Percentiles rank a stretch among this genome's conserved stretches.
Conservation (phyloP, 1,140 invertebrate genomes). For the Ceratoteleas bidentatus region DNA sequence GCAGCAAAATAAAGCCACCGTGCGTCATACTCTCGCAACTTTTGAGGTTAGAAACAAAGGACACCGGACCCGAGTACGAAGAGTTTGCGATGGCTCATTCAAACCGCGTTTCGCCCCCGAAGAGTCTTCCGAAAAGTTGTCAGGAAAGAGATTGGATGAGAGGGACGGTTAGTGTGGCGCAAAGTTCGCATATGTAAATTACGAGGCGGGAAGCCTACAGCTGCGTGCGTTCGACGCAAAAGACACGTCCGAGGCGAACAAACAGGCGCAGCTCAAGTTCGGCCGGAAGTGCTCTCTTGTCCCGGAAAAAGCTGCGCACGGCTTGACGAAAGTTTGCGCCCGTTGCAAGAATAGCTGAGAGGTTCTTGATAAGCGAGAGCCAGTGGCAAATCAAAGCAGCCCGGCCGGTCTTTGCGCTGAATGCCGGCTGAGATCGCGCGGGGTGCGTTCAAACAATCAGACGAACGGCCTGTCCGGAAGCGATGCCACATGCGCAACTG, state of each 20-base stretch:
- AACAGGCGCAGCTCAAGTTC: no score
- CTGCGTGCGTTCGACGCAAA: slow-evolving; percentile 39
- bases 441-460: slow-evolving; percentile 40
- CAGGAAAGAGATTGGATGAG: background rate
- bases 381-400: slow-evolving; percentile 18
- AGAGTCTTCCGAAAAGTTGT: slow-evolving; percentile 16
- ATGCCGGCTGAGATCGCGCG: slow-evolving; percentile 7
- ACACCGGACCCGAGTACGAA: background rate
- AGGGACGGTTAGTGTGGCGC: slow-evolving; percentile 4
- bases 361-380: no score
- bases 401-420: slow-evolving; percentile 25
- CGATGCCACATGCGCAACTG: slow-evolving; percentile 22
- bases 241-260: slow-evolving; percentile 1
- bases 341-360: no score
- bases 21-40: slow-evolving; percentile 8
- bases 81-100: background rate
- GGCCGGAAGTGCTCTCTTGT: no score
- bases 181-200: slow-evolving; percentile 53
- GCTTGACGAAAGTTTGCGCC: no score
- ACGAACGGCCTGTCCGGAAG: slow-evolving; percentile 39
- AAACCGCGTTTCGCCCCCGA: slow-evolving; percentile 12
- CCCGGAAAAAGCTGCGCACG: no score
- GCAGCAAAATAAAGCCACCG: slow-evolving; percentile 1
- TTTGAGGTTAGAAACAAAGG: slow-evolving; percentile 8
- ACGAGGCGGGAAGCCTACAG: slow-evolving; percentile 47